A percentile compares a stretch with the other conserved stretches of the same genome.
phyloP scores from a whole-genome alignment of 2,888 invertebrate genomes.

The Trichogramma dendrolimi region DNA sequence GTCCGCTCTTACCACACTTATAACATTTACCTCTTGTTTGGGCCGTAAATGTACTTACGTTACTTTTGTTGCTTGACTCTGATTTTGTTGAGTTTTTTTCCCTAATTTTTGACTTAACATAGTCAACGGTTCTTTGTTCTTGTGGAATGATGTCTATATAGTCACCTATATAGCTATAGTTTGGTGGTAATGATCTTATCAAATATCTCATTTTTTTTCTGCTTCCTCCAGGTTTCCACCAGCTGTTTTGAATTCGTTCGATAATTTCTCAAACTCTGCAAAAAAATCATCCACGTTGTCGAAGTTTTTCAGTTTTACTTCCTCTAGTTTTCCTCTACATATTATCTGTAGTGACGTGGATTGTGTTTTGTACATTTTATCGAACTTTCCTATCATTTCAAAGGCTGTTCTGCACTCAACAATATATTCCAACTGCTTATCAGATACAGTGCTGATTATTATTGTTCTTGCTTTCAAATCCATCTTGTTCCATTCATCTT shows the following conservation, averaged over 20 bases:
- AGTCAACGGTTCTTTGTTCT: constrained; percentile 32
- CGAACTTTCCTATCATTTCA: too few relatives aligned
- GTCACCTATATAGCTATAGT: constrained; percentile 33
- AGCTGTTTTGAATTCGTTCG: constrained; percentile 31
- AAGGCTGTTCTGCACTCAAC: too few relatives aligned
- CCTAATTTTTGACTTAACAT: constrained; percentile 31
- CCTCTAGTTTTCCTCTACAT: constrained; percentile 27
- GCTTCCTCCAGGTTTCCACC: constrained; percentile 29
- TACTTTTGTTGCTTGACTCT: neutral
- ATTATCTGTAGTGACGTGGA: constrained; percentile 29
- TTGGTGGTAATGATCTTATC: constrained; percentile 31
- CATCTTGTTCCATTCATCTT: constrained; percentile 20
- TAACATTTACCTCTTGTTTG: neutral
- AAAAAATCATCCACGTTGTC: constrained; percentile 26
- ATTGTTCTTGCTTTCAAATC: constrained; percentile 28
- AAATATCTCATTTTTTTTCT: constrained; percentile 34
- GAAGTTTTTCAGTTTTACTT: constrained; percentile 28
- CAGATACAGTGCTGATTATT: constrained; percentile 21
- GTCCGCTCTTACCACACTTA: neutral
- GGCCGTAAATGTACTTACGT: neutral
- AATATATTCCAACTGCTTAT: constrained; percentile 28
- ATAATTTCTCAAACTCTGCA: constrained; percentile 31
- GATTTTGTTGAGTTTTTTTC: too few relatives aligned
- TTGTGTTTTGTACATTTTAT: constrained; percentile 26
- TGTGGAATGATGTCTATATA: constrained; percentile 30